Evolutionary conservation across 2,797 vertebrate genomes (phyloP).

Genomic region (Pitangus sulphuratus): DNA sequence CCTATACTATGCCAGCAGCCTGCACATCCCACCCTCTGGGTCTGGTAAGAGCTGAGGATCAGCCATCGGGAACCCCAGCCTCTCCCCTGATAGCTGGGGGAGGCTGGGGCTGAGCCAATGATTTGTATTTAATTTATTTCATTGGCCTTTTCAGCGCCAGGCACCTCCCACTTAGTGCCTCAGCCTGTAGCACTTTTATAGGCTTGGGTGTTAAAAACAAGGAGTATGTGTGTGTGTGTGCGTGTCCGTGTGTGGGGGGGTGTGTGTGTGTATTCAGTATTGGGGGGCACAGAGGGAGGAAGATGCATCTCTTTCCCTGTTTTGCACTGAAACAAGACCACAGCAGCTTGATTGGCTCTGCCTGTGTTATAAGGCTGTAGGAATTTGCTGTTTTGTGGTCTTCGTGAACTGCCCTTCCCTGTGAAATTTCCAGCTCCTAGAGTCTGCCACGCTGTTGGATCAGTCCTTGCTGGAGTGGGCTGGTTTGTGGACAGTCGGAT

Average conservation of each 20-base stretch:
- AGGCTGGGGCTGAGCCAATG: slow-evolving; percentile 6
- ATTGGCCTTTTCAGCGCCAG: slow-evolving; percentile 33
- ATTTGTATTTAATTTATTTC: slow-evolving; percentile 62
- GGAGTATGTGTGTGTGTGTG: not conserved
- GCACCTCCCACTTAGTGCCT: slow-evolving; percentile 16
- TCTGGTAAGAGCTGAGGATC: not conserved
- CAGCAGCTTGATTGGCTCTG: not conserved
- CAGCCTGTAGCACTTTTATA: slow-evolving; percentile 54
- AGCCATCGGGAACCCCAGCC: not conserved
- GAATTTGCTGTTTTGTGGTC: slow-evolving; percentile 26
- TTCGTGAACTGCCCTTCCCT: not conserved
- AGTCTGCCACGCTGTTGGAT: not conserved
- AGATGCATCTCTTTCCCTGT: not conserved
- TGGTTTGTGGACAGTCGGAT: not conserved
- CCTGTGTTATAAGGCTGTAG: not conserved
- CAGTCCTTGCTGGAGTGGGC: not conserved
- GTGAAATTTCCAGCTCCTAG: not conserved
- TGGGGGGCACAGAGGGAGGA: not conserved
- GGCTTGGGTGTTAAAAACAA: slow-evolving; percentile 46
- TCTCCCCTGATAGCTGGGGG: not conserved
- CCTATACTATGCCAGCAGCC: not conserved
- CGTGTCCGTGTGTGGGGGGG: accelerated
- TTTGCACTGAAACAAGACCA: not conserved
- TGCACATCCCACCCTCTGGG: accelerated
- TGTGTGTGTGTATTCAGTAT: not conserved